Evolutionary conservation across 2,797 vertebrate genomes (phyloP), one percentile per base, ranked within the genome.

Genomic region (Enteromius unitaeniatus): DNA sequence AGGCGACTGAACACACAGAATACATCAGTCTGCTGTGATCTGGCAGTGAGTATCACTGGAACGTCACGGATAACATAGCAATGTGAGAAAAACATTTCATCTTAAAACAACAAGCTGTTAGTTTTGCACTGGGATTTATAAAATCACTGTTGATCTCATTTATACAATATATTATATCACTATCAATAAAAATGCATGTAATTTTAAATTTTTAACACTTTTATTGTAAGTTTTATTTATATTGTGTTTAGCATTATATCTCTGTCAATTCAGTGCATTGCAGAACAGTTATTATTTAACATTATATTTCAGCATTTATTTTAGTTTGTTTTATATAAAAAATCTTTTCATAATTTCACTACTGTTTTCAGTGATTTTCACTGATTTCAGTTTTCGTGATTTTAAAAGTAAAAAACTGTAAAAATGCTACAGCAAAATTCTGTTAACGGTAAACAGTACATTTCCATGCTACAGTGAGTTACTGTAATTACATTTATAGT

Each of bases 1-100:
- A 76, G 83, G 84, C 23, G 9, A 58, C 21, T 77, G 51, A 37
- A 60, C 78, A 90, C 86, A 85, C 84, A 89, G 86, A 55, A 78
- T 47, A 58, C 15, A 82, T 72, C 72, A 69, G 53, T 81, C 78
- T 85, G 73, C 76, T 28, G 37, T 86, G 74, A 86, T 74, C 7
- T 78, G 60, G 69, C 84, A 86, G 81, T 53, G 34, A 53, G 19
- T 2, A 65, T 19, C 31, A 49, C 42, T 70, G 68, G 67, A 85
- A 64, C 62, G 34, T 75, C 37, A 6, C 0, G 26, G 78, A 86
- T 53, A 49, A 72, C 78, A 67, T 45, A 26, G 14, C 14, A 53
- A 40, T 26, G 19, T 26, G 45, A 76, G 60, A n/a, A 55, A 73
- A 67, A 8, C 21, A 37, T 82, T 49, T 73, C 0, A 55, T 75